Conservation (phyloP, 2,888 invertebrate species). For the Tortricodes alternella region DNA sequence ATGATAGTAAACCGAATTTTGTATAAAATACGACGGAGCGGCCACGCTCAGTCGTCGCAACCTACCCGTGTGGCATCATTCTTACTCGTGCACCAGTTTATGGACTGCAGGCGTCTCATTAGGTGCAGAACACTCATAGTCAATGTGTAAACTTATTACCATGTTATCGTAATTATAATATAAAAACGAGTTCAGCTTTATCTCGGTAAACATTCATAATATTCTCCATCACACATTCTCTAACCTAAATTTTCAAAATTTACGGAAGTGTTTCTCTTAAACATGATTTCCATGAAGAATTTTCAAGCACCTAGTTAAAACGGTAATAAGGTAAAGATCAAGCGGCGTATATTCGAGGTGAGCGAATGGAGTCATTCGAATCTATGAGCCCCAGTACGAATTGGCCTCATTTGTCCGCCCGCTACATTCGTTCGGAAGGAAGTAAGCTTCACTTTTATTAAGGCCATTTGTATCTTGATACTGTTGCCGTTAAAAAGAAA, state of each 20-base stretch:
- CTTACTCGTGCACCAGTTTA: not conserved
- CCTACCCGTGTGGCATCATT: no score
- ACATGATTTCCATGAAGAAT: not conserved
- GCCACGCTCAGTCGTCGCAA: no score
- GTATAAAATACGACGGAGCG: no score
- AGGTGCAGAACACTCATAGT: no score
- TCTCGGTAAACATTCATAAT: not conserved
- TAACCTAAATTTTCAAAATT: not conserved
- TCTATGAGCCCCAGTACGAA: conserved; percentile 38
- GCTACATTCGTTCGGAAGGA: conserved; percentile 34
- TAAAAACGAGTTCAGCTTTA: not conserved
- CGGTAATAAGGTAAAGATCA: conserved; percentile 6
- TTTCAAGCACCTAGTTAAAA: not conserved
- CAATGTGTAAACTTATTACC: no score
- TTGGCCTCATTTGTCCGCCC: conserved; percentile 42
- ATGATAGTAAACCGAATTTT: no score
- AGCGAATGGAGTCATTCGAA: conserved; percentile 34
- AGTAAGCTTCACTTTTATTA: conserved; percentile 42
- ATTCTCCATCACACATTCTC: not conserved
- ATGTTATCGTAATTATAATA: no score
- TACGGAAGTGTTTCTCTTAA: not conserved
- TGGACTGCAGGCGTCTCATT: no score
- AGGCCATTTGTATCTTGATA: conserved; percentile 44
- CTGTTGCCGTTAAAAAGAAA: conserved; percentile 29
- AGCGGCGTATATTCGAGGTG: not conserved